Evolutionary conservation across 2,797 vertebrate species (phyloP).

Genomic region (Tragelaphus oryx): DNA sequence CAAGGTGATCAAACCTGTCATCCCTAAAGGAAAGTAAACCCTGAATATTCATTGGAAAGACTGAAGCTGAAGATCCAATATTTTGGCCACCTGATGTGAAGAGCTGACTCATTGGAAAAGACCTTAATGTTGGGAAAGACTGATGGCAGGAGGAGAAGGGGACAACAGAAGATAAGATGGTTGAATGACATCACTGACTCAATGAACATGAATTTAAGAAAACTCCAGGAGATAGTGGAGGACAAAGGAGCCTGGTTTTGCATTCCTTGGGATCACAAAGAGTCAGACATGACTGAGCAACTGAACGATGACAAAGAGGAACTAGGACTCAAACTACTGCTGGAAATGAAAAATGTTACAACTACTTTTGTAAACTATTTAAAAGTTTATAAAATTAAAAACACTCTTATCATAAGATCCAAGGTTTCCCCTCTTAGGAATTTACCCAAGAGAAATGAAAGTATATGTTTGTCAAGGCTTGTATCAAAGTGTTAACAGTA

Average conservation of each 20-base stretch:
- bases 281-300: not conserved
- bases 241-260: not conserved
- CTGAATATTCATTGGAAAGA: not conserved
- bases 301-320: not conserved
- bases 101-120: not conserved
- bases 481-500: not conserved
- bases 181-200: not conserved
- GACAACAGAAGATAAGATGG: not conserved
- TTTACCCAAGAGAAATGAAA: not conserved
- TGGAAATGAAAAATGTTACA: not conserved
- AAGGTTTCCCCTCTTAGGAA: not conserved
- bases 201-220: not conserved
- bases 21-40: not conserved
- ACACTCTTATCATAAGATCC: not conserved
- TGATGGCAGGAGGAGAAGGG: not conserved
- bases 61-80: not conserved
- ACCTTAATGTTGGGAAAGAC: not conserved
- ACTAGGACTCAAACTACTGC: not conserved
- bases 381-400: not conserved
- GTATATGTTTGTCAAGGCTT: not conserved
- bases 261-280: not conserved
- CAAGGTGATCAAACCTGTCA: not conserved
- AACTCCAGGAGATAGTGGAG: not conserved
- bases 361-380: not conserved
- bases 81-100: not conserved